These are phyloP conservation scores for Atractosteus spatula DNA, from an alignment of 2,113 vertebrate genomes.

Conservation along the genomic window DNA sequence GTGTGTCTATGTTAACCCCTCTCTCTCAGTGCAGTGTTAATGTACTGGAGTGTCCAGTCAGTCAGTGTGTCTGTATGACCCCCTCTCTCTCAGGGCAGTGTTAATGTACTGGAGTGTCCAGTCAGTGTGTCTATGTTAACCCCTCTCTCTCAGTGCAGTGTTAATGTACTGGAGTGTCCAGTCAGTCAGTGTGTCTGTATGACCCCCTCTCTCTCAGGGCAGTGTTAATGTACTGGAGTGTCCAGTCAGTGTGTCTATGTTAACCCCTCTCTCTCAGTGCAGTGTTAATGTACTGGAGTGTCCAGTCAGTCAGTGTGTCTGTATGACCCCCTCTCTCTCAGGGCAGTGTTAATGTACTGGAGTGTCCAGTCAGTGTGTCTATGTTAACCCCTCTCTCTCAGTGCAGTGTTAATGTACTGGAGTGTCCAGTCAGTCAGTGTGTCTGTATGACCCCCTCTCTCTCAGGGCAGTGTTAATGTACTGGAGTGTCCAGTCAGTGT, in stretches of 20 bases:
- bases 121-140: neutral
- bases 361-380: neutral
- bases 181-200: neutral
- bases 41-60: neutral
- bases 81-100: neutral
- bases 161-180: too few relatives aligned
- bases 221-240: neutral
- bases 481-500: neutral
- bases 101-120: too few relatives aligned
- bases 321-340: neutral
- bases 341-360: neutral
- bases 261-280: neutral
- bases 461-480: neutral
- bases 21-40: neutral
- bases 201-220: neutral
- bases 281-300: neutral
- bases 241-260: neutral
- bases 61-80: neutral
- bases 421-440: neutral
- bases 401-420: too few relatives aligned
- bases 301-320: neutral
- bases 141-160: neutral
- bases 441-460: neutral
- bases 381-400: neutral
- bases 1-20: neutral